phyloP scores from a whole-genome alignment of 2,113 vertebrate species.

The Marcusenius ussheri region DNA sequence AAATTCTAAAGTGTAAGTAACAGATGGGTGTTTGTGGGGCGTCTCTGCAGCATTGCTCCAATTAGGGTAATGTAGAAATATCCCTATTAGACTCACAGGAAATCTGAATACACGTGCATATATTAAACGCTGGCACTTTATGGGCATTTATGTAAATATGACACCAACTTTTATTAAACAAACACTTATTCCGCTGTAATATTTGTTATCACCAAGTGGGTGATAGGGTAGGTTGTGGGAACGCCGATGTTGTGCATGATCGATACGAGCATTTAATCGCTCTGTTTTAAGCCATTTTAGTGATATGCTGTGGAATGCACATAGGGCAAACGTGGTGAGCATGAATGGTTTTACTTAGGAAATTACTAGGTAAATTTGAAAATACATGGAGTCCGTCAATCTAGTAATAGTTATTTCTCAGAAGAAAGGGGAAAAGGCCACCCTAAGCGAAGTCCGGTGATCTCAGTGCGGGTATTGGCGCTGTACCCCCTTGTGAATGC shows the following conservation, averaged over 20 bases:
- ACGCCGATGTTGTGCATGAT: not conserved
- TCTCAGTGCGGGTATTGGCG: not conserved
- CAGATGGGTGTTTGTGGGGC: slow-evolving; percentile 29
- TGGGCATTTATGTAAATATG: not conserved
- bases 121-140: not conserved
- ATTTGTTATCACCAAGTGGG: not conserved
- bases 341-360: no score
- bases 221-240: not conserved
- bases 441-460: not conserved
- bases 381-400: not conserved
- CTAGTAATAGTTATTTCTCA: not conserved
- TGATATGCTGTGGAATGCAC: not conserved
- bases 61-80: slow-evolving; percentile 12
- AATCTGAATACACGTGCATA: slow-evolving; percentile 14
- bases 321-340: not conserved
- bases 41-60: slow-evolving; percentile 36
- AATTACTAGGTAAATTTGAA: not conserved
- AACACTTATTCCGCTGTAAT: not conserved
- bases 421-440: not conserved
- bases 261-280: not conserved
- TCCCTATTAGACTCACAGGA: not conserved
- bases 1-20: slow-evolving; percentile 21
- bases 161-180: not conserved
- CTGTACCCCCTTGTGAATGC: not conserved
- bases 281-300: not conserved